These are phyloP conservation scores for Priocnemis perturbator DNA, from an alignment of 2,888 invertebrate genomes.

Conservation along the genomic window DNA sequence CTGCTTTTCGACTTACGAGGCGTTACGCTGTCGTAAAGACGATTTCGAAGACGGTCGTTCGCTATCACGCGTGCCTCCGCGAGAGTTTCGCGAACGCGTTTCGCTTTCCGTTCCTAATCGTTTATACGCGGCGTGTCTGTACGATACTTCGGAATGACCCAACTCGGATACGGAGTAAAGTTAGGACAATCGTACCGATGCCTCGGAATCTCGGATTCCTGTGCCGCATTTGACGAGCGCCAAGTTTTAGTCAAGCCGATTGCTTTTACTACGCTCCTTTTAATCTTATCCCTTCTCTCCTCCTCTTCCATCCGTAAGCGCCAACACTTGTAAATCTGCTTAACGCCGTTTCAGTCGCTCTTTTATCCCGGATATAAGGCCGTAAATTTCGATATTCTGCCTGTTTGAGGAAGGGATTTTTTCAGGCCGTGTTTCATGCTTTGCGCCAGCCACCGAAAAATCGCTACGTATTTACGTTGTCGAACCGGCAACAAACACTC, in stretches of 20 bases:
- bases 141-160: too few species aligned
- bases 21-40: slow-evolving; percentile 17
- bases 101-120: too few species aligned
- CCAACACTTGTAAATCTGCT: slow-evolving; percentile 45
- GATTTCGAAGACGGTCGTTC: slow-evolving; percentile 13
- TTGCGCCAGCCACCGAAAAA: slow-evolving; percentile 40
- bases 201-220: too few species aligned
- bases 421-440: slow-evolving; percentile 65
- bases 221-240: too few species aligned
- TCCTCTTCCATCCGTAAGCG: background rate
- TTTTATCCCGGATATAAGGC: slow-evolving; percentile 65
- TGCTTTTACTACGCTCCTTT: background rate
- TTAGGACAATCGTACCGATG: too few species aligned
- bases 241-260: too few species aligned
- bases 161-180: too few species aligned
- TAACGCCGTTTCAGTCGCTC: slow-evolving; percentile 44
- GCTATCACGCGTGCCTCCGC: slow-evolving; percentile 5
- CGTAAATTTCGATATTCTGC: slow-evolving; percentile 68
- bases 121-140: too few species aligned
- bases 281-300: background rate
- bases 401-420: slow-evolving; percentile 73
- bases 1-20: background rate
- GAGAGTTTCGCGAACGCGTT: background rate
- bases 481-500: too few species aligned
- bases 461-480: too few species aligned